These are phyloP conservation scores for Nebria salina DNA, from an alignment of 2,888 invertebrate species.

Conservation along the genomic window DNA sequence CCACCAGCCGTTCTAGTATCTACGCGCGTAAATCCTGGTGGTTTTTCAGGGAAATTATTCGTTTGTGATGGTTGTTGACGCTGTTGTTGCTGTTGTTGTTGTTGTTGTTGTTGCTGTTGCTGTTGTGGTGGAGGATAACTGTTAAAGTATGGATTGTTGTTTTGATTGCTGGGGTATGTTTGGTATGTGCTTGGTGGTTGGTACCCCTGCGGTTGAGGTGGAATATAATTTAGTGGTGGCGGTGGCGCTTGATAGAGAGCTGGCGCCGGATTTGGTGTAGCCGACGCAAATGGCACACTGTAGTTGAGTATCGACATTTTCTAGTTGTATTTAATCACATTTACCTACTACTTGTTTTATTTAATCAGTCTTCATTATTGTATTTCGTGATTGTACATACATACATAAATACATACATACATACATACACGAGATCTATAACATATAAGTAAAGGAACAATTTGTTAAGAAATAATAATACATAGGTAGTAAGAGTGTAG, in stretches of 20 bases:
- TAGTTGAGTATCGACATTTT: slow-evolving; percentile 60
- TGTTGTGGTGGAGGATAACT: slow-evolving; percentile 29
- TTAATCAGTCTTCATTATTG: slow-evolving; percentile 1
- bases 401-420: not conserved
- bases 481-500: too few species aligned
- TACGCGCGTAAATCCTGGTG: slow-evolving; percentile 74
- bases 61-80: slow-evolving; percentile 39
- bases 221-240: slow-evolving; percentile 53
- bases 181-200: slow-evolving; percentile 60
- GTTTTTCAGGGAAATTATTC: slow-evolving; percentile 62
- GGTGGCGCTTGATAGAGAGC: slow-evolving; percentile 53
- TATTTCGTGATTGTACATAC: not conserved
- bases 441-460: not conserved
- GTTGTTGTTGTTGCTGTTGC: slow-evolving; percentile 11
- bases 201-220: slow-evolving; percentile 62
- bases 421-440: not conserved
- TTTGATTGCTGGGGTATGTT: slow-evolving; percentile 56
- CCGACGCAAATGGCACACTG: slow-evolving; percentile 57
- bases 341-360: not conserved
- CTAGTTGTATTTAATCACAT: slow-evolving; percentile 10
- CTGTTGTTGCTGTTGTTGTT: slow-evolving; percentile 25
- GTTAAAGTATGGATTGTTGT: slow-evolving; percentile 26
- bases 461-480: too few species aligned
- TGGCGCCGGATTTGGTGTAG: slow-evolving; percentile 56
- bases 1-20: slow-evolving; percentile 67